These are phyloP conservation scores for Drosophila algonquin DNA, from an alignment of 2,888 invertebrate species.

Conservation along the genomic window DNA sequence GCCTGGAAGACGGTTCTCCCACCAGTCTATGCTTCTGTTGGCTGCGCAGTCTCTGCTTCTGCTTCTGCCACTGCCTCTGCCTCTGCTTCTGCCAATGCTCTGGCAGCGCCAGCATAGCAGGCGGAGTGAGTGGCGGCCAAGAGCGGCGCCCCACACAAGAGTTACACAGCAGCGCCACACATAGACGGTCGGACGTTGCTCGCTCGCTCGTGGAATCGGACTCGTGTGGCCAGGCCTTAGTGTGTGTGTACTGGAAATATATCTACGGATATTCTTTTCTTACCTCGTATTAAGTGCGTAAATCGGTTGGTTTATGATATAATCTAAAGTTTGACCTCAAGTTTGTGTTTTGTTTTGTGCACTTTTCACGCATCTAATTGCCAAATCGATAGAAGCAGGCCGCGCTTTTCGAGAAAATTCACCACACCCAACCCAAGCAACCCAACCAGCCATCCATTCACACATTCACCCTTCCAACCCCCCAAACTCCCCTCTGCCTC, in stretches of 20 bases:
- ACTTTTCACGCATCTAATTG: constrained; percentile 30
- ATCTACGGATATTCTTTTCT: neutral
- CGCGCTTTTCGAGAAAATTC: constrained; percentile 50
- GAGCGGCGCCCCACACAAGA: constrained; percentile 52
- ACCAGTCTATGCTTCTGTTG: constrained; percentile 20
- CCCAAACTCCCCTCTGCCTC: constrained; percentile 9
- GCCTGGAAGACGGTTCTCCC: constrained; percentile 43
- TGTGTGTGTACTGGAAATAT: neutral
- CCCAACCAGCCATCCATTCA: constrained; percentile 3
- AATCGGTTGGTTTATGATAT: constrained; percentile 19
- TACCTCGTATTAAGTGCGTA: constrained; percentile 4
- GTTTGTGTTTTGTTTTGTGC: constrained; percentile 17
- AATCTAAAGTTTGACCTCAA: constrained; percentile 4
- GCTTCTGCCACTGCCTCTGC: constrained; percentile 14
- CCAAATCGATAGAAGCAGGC: constrained; percentile 60
- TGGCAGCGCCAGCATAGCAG: constrained; percentile 37
- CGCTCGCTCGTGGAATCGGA: constrained; percentile 37
- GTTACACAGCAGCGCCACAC: constrained; percentile 72
- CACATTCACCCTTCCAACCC: constrained; percentile 4
- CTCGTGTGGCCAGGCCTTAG: neutral
- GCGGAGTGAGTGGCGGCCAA: constrained; percentile 40
- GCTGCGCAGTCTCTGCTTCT: constrained; percentile 28
- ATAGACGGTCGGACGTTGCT: constrained; percentile 60
- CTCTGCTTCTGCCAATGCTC: constrained; percentile 40
- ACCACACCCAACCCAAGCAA: constrained; percentile 50